Conservation (phyloP, 30 jellyfish, hydroid and myxozoan genomes). For the Mastigias papua region DNA sequence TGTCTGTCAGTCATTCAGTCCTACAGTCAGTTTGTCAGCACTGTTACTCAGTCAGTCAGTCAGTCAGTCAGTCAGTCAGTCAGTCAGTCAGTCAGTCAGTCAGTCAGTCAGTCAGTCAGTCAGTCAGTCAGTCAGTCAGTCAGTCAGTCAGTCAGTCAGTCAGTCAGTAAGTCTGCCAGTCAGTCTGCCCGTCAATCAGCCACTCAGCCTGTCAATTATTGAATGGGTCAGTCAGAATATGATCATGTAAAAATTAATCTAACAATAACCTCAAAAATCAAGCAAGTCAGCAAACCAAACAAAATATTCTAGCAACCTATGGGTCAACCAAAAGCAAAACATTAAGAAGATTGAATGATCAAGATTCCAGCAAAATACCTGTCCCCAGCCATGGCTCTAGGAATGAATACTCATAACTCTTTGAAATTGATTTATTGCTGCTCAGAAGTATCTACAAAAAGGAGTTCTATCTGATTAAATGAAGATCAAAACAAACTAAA, state of each 20-base stretch:
- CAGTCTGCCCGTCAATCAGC: background rate
- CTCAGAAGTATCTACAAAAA: conserved; percentile 58
- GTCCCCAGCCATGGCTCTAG: conserved; percentile 85
- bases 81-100: background rate
- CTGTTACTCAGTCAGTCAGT: background rate
- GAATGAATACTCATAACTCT: conserved; percentile 68
- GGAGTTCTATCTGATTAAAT: no score
- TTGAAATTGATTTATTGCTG: conserved; percentile 68
- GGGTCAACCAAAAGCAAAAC: no score
- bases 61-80: background rate
- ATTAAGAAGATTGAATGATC: background rate
- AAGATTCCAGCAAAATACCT: conserved; percentile 39
- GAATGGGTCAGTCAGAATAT: background rate
- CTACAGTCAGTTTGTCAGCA: background rate
- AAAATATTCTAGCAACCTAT: no score
- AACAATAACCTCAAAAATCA: background rate
- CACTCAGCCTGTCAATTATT: background rate
- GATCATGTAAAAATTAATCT: background rate
- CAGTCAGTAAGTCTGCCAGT: background rate
- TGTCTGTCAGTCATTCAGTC: background rate
- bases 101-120: background rate
- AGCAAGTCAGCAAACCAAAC: no score
- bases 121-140: background rate
- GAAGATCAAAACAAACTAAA: background rate
- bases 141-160: background rate